Evolutionary conservation across 2,888 invertebrate genomes (phyloP).

Genomic region (Camponotus fellah): DNA sequence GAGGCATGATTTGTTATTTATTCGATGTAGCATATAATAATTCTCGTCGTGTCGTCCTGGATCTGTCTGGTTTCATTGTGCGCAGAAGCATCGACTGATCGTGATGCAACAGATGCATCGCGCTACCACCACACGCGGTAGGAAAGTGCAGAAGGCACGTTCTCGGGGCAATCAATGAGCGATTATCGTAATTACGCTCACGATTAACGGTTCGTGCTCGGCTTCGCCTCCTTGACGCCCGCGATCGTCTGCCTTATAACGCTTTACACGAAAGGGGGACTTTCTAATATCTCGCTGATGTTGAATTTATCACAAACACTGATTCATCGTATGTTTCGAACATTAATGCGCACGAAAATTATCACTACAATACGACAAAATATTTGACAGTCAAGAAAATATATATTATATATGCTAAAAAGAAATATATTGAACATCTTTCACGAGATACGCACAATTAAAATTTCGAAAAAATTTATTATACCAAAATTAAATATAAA

Average conservation of each 20-base stretch:
- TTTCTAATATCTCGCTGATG: constrained; percentile 79
- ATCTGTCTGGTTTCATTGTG: constrained; percentile 40
- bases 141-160: constrained; percentile 80
- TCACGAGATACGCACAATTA: neutral
- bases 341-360: neutral
- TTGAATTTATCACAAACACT: constrained; percentile 56
- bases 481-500: neutral
- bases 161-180: constrained; percentile 79
- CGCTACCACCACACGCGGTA: constrained; percentile 60
- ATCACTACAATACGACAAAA: no score
- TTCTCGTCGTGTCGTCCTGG: constrained; percentile 28
- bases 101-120: constrained; percentile 67
- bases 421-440: neutral
- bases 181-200: constrained; percentile 82
- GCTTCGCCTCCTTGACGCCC: constrained; percentile 69
- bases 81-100: constrained; percentile 25
- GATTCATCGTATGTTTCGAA: constrained; percentile 25
- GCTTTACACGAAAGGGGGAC: constrained; percentile 63
- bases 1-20: constrained; percentile 36
- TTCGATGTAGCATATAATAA: constrained; percentile 25
- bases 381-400: neutral
- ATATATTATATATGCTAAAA: neutral
- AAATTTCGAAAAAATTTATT: neutral
- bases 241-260: constrained; percentile 53
- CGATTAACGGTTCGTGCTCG: constrained; percentile 77